phyloP scores from a whole-genome alignment of 2,888 invertebrate genomes.

The Timandra comae region DNA sequence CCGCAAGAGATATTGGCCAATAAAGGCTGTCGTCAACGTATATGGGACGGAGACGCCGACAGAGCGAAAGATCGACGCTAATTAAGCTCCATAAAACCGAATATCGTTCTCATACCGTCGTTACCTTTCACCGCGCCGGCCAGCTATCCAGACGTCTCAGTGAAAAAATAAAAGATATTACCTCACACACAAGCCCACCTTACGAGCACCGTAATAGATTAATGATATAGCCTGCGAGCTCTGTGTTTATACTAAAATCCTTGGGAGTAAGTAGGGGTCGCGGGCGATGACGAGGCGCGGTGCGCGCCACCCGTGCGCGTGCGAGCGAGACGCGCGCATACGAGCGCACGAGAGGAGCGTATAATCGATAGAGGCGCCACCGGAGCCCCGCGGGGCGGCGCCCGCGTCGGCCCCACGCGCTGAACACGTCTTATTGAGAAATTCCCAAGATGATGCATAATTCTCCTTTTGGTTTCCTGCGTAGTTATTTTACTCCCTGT shows the following conservation, averaged over 20 bases:
- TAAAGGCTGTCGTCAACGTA: slow-evolving; percentile 50
- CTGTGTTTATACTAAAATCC: slow-evolving; percentile 57
- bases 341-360: slow-evolving; percentile 23
- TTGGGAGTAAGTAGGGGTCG: slow-evolving; percentile 32
- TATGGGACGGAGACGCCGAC: slow-evolving; percentile 50
- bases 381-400: slow-evolving; percentile 62
- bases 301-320: slow-evolving; percentile 53
- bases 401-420: slow-evolving; percentile 68
- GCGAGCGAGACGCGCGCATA: slow-evolving; percentile 33
- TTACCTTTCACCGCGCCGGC: slow-evolving; percentile 59
- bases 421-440: slow-evolving; percentile 70
- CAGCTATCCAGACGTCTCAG: slow-evolving; percentile 38
- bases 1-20: slow-evolving; percentile 48
- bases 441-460: slow-evolving; percentile 71
- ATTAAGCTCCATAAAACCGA: slow-evolving; percentile 71
- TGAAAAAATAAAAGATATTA: slow-evolving; percentile 50
- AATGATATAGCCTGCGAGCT: slow-evolving; percentile 67
- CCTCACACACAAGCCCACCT: slow-evolving; percentile 54
- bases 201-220: slow-evolving; percentile 66
- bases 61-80: slow-evolving; percentile 63
- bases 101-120: slow-evolving; percentile 57
- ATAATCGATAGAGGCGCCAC: slow-evolving; percentile 66
- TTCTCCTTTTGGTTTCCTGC: slow-evolving; percentile 65
- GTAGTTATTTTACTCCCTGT: slow-evolving; percentile 68
- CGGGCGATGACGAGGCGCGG: slow-evolving; percentile 20